Base-by-base conservation (phyloP, 1,140 invertebrate species). In the Galleria mellonella region DNA sequence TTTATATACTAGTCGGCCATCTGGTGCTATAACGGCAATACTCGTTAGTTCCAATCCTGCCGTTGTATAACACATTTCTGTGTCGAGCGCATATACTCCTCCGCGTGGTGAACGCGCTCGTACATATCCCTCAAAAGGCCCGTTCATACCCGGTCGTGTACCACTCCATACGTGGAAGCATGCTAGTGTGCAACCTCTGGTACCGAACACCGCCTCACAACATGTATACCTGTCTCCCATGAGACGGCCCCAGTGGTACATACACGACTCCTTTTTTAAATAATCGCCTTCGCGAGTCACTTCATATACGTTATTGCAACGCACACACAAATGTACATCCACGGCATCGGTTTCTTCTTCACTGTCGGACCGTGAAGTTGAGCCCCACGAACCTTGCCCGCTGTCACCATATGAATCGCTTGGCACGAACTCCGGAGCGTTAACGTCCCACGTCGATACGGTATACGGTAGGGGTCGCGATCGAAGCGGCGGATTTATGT, bases 21-120 rank as follows among this genome's bases (percentile, higher is more conserved):
- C 89, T 1, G 91, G 70, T 14, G 88, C 89, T 0, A 97, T 90
- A 3, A 98, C 86, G 0, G 94, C 95, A 0, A 98, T 90, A 66
- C 94, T 92, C 0, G 93, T 91, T 0, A 97, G 69, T 72, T 97
- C 95, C 3, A 96, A 74, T 0, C 97, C 96, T 1, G 87, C 86
- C 0, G 88, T 89, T 0, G 96, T 97, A 69, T 92, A 98, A 54
- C 91, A 95, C 96, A 98, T 98, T 81, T 98, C 97, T 69, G 96
- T 96, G 71, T 98, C 97, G 0, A 98, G 62, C 0, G 94, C 93
- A 66, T 92, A 96, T 1, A 96, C 88, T 1, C 90, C 90, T 35
- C 72, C 72, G 31, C 73, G 81, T 0, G 84, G 71, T 0, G 86
- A 81, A 38, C 66, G 63, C 1, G 91, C 90, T 4, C 75, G 62